Percentiles rank a stretch among this genome's conserved stretches.
Conservation (phyloP, 2,797 vertebrate species). For the Micrastur ruficollis region DNA sequence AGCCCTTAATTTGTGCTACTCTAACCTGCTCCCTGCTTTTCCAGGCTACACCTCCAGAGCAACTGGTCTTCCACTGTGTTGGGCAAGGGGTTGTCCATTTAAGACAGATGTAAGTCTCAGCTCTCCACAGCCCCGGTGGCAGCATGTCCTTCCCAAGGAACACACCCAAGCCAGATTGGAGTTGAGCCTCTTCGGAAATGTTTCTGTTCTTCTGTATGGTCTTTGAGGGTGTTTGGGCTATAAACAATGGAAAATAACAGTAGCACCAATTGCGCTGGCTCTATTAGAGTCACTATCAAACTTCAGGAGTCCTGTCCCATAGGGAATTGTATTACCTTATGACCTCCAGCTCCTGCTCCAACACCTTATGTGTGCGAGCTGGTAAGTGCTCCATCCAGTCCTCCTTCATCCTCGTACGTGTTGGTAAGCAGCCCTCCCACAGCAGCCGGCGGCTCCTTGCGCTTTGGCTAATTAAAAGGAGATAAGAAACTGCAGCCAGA, state of each 20-base stretch:
- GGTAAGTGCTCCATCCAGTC: background rate
- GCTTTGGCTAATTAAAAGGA: background rate
- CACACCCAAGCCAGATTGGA: background rate
- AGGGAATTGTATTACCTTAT: background rate
- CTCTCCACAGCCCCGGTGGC: background rate
- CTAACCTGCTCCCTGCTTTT: background rate
- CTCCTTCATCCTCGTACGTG: rapidly evolving
- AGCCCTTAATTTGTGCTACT: background rate
- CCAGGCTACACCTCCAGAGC: background rate
- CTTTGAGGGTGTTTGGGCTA: background rate
- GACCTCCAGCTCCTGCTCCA: background rate
- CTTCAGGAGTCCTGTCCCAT: background rate
- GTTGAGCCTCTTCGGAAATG: background rate
- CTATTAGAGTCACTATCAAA: background rate
- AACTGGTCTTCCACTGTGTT: background rate
- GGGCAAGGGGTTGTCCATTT: background rate
- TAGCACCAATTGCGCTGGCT: background rate
- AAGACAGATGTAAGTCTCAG: rapidly evolving
- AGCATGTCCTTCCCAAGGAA: background rate
- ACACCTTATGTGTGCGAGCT: rapidly evolving
- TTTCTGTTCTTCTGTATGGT: background rate
- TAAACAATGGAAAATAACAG: background rate
- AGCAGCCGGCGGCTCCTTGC: background rate
- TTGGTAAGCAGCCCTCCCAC: background rate
- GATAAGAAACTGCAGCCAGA: background rate